Conservation (phyloP, 2,888 invertebrate genomes). For the Epinotia bilunana region DNA sequence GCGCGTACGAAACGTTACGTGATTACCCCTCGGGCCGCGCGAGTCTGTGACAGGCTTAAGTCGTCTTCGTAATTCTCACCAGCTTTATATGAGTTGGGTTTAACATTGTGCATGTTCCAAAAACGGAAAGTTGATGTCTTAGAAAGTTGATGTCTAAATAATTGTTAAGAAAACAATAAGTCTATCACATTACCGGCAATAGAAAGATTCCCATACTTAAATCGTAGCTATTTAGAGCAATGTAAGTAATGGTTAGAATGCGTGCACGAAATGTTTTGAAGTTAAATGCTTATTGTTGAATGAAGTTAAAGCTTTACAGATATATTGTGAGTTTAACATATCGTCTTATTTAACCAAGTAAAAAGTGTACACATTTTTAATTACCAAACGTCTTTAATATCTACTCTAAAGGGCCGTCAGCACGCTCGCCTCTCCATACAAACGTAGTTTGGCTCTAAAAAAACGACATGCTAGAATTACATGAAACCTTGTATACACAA, state of each 20-base stretch:
- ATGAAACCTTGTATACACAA: no score
- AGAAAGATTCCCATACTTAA: constrained; percentile 56
- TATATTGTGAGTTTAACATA: no score
- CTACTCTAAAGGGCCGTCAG: no score
- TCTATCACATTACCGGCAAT: constrained; percentile 51
- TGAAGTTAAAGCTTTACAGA: not conserved
- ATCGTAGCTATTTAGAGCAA: constrained; percentile 49
- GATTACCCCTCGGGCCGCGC: no score
- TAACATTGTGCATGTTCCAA: constrained; percentile 18
- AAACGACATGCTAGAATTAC: no score
- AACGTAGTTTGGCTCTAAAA: no score
- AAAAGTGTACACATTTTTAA: no score
- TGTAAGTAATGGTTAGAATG: constrained; percentile 57
- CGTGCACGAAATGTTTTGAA: constrained; percentile 55
- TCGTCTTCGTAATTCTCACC: not conserved
- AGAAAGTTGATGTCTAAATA: constrained; percentile 46
- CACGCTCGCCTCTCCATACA: no score
- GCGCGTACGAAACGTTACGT: no score
- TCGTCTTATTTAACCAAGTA: no score
- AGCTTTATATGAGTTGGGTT: not conserved
- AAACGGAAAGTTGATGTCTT: constrained; percentile 11
- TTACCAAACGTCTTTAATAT: no score
- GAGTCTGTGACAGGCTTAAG: not conserved
- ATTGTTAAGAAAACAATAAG: constrained; percentile 46
- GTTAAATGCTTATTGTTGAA: constrained; percentile 18